These are phyloP conservation scores for Enteromius paludinosus DNA, from an alignment of 2,797 vertebrate genomes.

Conservation along the genomic window DNA sequence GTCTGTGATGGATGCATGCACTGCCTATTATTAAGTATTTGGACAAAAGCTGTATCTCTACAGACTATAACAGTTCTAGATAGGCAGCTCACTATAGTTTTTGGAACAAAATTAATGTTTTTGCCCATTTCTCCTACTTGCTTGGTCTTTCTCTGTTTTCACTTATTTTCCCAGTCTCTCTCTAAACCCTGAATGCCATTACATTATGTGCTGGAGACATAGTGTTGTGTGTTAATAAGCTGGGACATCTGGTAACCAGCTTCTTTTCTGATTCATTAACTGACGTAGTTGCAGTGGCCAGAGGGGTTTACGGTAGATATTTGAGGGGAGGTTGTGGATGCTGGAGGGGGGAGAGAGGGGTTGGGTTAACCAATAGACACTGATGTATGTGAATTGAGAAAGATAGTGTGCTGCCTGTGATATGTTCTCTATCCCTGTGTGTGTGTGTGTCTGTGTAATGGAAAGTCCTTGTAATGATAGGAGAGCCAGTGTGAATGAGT, in stretches of 20 bases:
- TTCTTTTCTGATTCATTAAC: conserved; percentile 91
- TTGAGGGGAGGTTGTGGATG: conserved; percentile 70
- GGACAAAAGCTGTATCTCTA: neutral
- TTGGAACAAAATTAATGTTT: neutral
- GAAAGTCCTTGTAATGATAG: conserved; percentile 22
- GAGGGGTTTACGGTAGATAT: conserved; percentile 72
- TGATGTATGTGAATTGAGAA: conserved; percentile 64
- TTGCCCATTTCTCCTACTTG: conserved; percentile 2
- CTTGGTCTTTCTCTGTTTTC: conserved; percentile 1
- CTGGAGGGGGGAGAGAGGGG: conserved; percentile 61
- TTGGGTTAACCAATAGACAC: conserved; percentile 60
- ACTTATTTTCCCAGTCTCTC: conserved; percentile 31
- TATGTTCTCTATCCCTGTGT: neutral
- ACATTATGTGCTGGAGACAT: conserved; percentile 72
- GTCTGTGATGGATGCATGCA: neutral
- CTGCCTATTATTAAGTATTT: neutral
- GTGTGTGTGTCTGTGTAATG: conserved; percentile 65
- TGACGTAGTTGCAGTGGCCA: conserved; percentile 79
- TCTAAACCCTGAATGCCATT: conserved; percentile 75
- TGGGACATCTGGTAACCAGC: conserved; percentile 90
- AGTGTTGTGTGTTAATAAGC: conserved; percentile 84
- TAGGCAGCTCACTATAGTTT: neutral
- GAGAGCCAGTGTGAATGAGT: conserved; percentile 8
- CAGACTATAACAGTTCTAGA: neutral
- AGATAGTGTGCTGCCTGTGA: conserved; percentile 2